Base-by-base conservation (phyloP, 2,888 invertebrate genomes). In the Plutella xylostella region DNA sequence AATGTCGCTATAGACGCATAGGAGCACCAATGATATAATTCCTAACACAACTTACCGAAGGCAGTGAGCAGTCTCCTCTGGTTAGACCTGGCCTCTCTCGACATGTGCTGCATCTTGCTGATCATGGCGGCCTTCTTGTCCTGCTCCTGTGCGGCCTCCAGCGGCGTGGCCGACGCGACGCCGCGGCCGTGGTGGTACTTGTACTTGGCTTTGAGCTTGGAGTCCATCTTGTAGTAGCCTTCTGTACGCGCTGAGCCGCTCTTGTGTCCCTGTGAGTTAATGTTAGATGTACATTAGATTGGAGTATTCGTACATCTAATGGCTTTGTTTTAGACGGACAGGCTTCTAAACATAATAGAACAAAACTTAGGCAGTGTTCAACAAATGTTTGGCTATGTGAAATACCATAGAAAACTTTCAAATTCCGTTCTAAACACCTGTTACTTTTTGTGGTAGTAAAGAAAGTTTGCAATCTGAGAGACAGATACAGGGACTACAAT, bases 241-340 rank as follows among this genome's bases (percentile, higher is more conserved):
- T 98, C 97, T 0, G 97, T 95, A 47, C 98, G 88, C 4, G 97
- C 97, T 56, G 92, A 91, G 0, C 98, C 98, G 48, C 92, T 90
- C 34, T 87, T 83, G 70, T 97, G 96, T 21, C 89, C 78, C 68
- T 89, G 69, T 1, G 11, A 12, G 17, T 17, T 2, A 9, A 12
- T 6, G 25, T 5, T 25, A 25, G 25, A 9, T 9, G 25, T 5
- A 9, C 25, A 9, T 7, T 25, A 7, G 9, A 25, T 25, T 5
- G 5, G 25, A n/a, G n/a, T n/a, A n/a, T n/a, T n/a, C n/a, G n/a
- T n/a, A n/a, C n/a, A n/a, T n/a, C n/a, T n/a, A n/a, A n/a, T n/a
- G n/a, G n/a, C n/a, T n/a, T n/a, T n/a, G n/a, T n/a, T n/a, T n/a
- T n/a, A n/a, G n/a, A n/a, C n/a, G n/a, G n/a, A n/a, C n/a, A n/a